A percentile compares a stretch with the other conserved stretches of the same genome.
Conservation (phyloP, 2,888 invertebrate species). For the Sinohyriopsis cumingii region DNA sequence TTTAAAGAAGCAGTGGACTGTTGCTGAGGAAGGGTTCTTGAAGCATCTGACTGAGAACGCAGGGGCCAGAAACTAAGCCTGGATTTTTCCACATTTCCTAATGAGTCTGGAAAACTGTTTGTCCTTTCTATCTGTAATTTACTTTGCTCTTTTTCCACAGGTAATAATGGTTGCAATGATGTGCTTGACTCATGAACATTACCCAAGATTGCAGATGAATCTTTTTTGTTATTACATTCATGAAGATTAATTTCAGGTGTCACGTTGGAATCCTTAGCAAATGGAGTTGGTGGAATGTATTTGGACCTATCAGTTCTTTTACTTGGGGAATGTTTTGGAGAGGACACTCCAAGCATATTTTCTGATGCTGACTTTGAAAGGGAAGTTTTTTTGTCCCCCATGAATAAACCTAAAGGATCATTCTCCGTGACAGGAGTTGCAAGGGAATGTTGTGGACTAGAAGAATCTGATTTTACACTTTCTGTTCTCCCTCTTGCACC, state of each 20-base stretch:
- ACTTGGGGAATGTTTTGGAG: conserved; percentile 1
- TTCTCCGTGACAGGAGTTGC: conserved; percentile 91
- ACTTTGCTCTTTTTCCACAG: conserved; percentile 42
- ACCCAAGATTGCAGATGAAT: conserved; percentile 3
- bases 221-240: conserved; percentile 28
- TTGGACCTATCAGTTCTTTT: conserved; percentile 18
- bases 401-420: conserved; percentile 90
- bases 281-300: conserved; percentile 25
- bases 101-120: conserved; percentile 52
- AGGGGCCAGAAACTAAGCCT: conserved; percentile 13
- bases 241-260: conserved; percentile 15
- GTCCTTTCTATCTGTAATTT: conserved; percentile 52
- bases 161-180: conserved; percentile 13
- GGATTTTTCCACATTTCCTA: conserved; percentile 27
- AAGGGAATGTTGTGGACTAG: conserved; percentile 46
- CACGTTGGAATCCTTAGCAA: conserved; percentile 20
- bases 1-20: conserved; percentile 43
- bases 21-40: conserved; percentile 20
- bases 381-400: conserved; percentile 2
- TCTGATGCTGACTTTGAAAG: background rate
- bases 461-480: conserved; percentile 31
- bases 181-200: background rate
- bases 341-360: background rate
- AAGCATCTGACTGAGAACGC: conserved; percentile 13
- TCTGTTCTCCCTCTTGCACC: conserved; percentile 8